These are phyloP conservation scores for Enteromius mattozi DNA, from an alignment of 2,797 vertebrate genomes.

Conservation along the genomic window DNA sequence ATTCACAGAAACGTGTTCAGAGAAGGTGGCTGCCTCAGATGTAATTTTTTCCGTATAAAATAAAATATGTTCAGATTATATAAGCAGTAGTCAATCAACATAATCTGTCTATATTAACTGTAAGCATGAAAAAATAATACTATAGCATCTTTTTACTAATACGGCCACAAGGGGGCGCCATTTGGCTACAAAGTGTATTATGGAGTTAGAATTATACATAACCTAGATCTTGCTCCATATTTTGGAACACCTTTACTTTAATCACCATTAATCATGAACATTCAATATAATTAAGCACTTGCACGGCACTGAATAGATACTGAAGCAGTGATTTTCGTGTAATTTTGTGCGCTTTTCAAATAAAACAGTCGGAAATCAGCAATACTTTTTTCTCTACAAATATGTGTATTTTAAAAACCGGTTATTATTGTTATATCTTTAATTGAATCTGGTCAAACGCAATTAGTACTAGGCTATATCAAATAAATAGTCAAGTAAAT, in stretches of 20 bases:
- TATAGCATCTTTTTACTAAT: neutral
- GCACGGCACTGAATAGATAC: neutral
- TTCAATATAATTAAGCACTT: neutral
- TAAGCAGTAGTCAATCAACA: neutral
- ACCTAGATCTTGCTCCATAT: neutral
- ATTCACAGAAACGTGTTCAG: neutral
- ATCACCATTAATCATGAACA: neutral
- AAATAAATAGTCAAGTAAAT: slow-evolving; percentile 9
- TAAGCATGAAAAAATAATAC: neutral
- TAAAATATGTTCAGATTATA: neutral
- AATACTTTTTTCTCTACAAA: neutral
- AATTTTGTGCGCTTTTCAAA: neutral
- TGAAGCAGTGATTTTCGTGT: neutral
- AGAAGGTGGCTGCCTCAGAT: no score
- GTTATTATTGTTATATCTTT: neutral
- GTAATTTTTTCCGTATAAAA: no score
- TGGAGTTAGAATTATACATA: neutral
- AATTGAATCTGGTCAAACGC: neutral
- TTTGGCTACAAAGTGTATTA: neutral
- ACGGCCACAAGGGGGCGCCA: slow-evolving; percentile 53
- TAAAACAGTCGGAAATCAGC: neutral
- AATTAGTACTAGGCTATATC: neutral
- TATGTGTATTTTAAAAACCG: neutral
- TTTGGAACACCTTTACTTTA: neutral
- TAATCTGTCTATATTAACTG: neutral